These are phyloP conservation scores for Argyrosomus japonicus DNA, from an alignment of 2,113 vertebrate species.

Conservation along the genomic window DNA sequence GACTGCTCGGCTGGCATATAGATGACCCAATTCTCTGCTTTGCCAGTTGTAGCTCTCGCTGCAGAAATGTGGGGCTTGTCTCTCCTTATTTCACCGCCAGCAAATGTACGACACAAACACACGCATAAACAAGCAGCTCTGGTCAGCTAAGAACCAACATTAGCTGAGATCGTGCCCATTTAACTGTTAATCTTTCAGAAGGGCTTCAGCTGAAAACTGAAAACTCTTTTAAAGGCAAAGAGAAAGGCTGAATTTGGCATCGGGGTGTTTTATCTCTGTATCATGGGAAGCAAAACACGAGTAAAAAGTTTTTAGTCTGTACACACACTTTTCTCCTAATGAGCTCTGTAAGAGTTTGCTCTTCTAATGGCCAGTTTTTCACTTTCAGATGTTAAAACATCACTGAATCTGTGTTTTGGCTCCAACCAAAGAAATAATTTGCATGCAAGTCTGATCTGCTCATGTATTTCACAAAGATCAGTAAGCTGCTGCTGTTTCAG, in stretches of 20 bases:
- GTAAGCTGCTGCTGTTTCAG: constrained; percentile 15
- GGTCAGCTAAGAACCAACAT: constrained; percentile 34
- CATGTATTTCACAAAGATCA: constrained; percentile 31
- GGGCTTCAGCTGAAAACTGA: constrained; percentile 1
- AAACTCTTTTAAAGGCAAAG: constrained; percentile 20
- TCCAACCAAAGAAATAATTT: constrained; percentile 41
- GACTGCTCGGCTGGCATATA: constrained; percentile 67
- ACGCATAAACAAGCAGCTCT: constrained; percentile 33
- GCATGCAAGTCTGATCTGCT: constrained; percentile 22
- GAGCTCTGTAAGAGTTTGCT: constrained; percentile 2
- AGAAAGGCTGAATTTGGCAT: constrained; percentile 10
- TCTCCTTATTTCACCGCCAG: constrained; percentile 32
- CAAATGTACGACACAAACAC: constrained; percentile 7
- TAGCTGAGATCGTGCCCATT: constrained; percentile 12
- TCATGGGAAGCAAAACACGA: background rate
- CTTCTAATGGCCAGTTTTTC: constrained; percentile 4
- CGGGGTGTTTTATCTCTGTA: background rate
- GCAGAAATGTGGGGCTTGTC: constrained; percentile 50
- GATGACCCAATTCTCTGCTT: constrained; percentile 71
- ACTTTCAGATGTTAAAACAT: constrained; percentile 9
- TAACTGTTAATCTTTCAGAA: constrained; percentile 26
- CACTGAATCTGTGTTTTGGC: background rate
- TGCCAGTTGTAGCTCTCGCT: constrained; percentile 52
- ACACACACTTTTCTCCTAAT: background rate
- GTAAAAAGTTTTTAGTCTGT: background rate